Percentiles rank a stretch among this genome's conserved stretches.
Conservation (phyloP, 2,113 vertebrate species). For the Thunnus thynnus region DNA sequence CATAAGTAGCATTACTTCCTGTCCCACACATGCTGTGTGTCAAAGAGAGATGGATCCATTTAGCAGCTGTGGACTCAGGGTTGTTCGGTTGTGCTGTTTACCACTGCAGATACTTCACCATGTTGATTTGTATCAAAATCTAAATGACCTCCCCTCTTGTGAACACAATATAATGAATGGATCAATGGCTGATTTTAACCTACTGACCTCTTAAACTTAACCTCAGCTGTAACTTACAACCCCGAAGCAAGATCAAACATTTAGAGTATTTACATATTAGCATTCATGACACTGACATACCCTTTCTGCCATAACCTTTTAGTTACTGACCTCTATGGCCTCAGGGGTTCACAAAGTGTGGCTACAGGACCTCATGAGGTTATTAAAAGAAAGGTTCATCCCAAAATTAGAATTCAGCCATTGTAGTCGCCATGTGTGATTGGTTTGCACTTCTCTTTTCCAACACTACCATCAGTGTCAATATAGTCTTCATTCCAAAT, state of each 20-base stretch:
- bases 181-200: constrained; percentile 65
- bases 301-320: constrained; percentile 42
- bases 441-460: background rate
- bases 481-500: background rate
- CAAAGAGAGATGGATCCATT: constrained; percentile 26
- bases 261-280: constrained; percentile 56
- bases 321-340: constrained; percentile 28
- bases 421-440: background rate
- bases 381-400: constrained; percentile 5
- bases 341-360: constrained; percentile 12
- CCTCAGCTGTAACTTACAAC: constrained; percentile 42
- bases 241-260: constrained; percentile 51
- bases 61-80: background rate
- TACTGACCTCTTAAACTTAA: constrained; percentile 62
- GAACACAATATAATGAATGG: constrained; percentile 33
- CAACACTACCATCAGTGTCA: background rate
- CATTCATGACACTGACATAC: constrained; percentile 48
- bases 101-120: background rate
- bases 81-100: constrained; percentile 12
- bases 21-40: constrained; percentile 33
- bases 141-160: background rate
- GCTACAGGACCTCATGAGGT: background rate
- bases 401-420: constrained; percentile 17
- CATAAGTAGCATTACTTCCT: constrained; percentile 47
- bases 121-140: constrained; percentile 16